phyloP scores from a whole-genome alignment of 2,797 vertebrate species.

The Meriones psammophilus region DNA sequence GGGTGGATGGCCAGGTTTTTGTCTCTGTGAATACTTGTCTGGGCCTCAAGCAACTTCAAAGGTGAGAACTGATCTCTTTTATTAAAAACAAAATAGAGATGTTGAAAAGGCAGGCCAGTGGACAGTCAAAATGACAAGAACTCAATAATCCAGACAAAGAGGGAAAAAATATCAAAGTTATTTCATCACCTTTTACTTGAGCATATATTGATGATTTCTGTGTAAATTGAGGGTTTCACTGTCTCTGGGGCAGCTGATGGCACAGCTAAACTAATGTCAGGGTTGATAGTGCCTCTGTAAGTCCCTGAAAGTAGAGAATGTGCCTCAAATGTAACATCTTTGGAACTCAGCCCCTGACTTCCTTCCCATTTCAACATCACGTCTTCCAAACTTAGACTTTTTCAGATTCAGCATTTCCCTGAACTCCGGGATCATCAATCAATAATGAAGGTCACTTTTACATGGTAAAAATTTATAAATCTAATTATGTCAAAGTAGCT shows the following conservation, averaged over 20 bases:
- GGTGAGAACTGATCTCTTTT: background rate
- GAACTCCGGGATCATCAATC: background rate
- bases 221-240: background rate
- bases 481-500: background rate
- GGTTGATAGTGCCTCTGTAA: fast-evolving
- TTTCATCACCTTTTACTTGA: background rate
- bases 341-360: background rate
- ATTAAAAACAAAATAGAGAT: background rate
- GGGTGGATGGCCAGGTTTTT: background rate
- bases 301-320: background rate
- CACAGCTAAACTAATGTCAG: background rate
- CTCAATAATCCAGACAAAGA: background rate
- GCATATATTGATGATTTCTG: background rate
- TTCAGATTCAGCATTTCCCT: background rate
- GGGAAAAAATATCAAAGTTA: background rate
- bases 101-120: background rate
- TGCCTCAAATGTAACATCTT: background rate
- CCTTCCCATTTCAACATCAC: background rate
- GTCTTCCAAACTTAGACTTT: background rate
- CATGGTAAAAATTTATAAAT: background rate
- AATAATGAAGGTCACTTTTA: background rate
- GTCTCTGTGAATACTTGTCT: background rate
- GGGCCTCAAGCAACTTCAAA: background rate
- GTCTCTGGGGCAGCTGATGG: background rate
- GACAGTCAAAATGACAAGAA: constrained; percentile 1